These are phyloP conservation scores for Champsocephalus esox DNA, from an alignment of 2,797 vertebrate genomes.

Conservation along the genomic window DNA sequence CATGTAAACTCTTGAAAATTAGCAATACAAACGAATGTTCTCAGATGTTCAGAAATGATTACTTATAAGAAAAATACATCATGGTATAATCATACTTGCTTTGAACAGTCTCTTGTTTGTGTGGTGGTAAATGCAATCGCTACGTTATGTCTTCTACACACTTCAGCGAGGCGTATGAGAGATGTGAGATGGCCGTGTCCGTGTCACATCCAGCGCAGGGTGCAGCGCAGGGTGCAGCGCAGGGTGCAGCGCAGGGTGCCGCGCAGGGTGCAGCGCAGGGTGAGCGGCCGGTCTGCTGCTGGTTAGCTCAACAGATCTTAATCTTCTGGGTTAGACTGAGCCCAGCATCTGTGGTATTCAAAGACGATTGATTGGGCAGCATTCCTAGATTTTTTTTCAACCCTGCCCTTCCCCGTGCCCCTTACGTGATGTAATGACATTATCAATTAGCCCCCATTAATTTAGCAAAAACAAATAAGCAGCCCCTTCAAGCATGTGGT, in stretches of 20 bases:
- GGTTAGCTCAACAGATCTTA: constrained; percentile 80
- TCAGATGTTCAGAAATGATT: background rate
- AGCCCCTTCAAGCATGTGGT: constrained; percentile 84
- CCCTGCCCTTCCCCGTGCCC: constrained; percentile 71
- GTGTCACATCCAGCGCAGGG: constrained; percentile 25
- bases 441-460: constrained; percentile 90
- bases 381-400: constrained; percentile 75
- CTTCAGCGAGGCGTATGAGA: constrained; percentile 27
- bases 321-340: constrained; percentile 68
- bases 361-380: constrained; percentile 82
- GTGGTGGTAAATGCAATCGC: constrained; percentile 24
- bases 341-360: constrained; percentile 78
- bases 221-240: too few relatives aligned
- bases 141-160: constrained; percentile 31
- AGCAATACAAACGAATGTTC: background rate
- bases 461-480: constrained; percentile 90
- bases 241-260: too few relatives aligned
- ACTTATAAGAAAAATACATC: background rate
- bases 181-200: constrained; percentile 30
- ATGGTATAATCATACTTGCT: background rate
- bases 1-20: constrained; percentile 1
- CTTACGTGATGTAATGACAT: constrained; percentile 85
- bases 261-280: background rate
- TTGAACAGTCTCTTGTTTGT: constrained; percentile 6
- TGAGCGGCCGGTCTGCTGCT: constrained; percentile 77